Percentiles rank a stretch among this genome's conserved stretches.
phyloP scores from a whole-genome alignment of 1,140 invertebrate species.

The Heliconius melpomene region DNA sequence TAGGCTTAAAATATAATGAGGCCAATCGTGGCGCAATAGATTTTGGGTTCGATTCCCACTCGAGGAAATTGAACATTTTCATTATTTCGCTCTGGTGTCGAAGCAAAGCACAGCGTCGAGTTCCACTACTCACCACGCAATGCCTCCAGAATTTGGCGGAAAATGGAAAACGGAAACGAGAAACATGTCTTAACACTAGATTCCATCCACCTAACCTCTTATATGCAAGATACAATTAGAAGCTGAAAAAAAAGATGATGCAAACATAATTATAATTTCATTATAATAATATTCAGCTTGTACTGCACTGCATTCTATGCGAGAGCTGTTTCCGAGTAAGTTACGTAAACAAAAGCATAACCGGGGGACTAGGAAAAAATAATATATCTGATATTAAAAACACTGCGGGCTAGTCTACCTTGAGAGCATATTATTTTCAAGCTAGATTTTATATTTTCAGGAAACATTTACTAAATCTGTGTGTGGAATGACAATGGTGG shows the following conservation, averaged over 20 bases:
- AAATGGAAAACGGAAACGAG: too few species aligned
- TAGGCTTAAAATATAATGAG: too few species aligned
- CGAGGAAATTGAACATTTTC: not conserved
- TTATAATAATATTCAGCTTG: not conserved
- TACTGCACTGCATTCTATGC: not conserved
- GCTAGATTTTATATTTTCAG: slow-evolving; percentile 1
- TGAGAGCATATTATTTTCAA: slow-evolving; percentile 11
- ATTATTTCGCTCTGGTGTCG: too few species aligned
- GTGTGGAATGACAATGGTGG: not conserved
- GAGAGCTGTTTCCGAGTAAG: not conserved
- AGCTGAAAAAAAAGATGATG: too few species aligned
- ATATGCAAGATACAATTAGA: too few species aligned
- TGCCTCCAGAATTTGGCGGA: not conserved
- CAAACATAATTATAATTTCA: slow-evolving; percentile 1
- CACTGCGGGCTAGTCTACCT: slow-evolving; percentile 4
- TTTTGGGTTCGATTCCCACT: too few species aligned
- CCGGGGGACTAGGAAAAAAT: not conserved
- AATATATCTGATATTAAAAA: slow-evolving; percentile 10
- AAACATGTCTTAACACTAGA: too few species aligned
- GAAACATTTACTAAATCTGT: slow-evolving; percentile 6
- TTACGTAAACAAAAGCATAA: slow-evolving; percentile 4
- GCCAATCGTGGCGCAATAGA: too few species aligned
- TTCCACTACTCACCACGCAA: not conserved
- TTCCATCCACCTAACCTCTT: too few species aligned
- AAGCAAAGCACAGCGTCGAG: too few species aligned